Percentiles rank a stretch among this genome's conserved stretches.
Evolutionary conservation across 2,888 invertebrate genomes (phyloP).

Genomic region (Melinaea menophilus): DNA sequence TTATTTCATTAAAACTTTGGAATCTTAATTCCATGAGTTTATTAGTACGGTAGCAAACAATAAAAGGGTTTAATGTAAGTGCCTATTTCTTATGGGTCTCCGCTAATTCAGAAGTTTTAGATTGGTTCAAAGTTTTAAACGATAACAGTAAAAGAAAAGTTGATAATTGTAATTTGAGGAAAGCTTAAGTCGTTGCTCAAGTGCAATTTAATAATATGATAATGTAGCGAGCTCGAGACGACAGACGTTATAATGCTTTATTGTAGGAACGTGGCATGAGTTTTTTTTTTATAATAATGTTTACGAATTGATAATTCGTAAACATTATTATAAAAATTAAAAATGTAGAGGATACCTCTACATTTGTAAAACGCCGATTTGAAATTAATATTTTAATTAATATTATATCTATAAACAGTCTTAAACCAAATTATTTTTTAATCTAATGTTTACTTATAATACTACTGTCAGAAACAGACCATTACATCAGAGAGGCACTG

Average conservation of each 20-base stretch:
- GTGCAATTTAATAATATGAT: slow-evolving; percentile 2
- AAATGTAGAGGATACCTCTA: no score
- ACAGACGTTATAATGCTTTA: slow-evolving; percentile 29
- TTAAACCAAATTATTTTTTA: no score
- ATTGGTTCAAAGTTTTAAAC: slow-evolving; percentile 46
- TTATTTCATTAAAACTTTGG: no score
- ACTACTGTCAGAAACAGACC: neutral
- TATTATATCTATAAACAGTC: no score
- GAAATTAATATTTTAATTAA: no score
- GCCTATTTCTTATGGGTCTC: slow-evolving; percentile 15
- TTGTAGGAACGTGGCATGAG: no score
- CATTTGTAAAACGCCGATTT: no score
- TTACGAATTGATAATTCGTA: no score
- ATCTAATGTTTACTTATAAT: neutral
- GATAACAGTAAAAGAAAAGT: slow-evolving; percentile 6
- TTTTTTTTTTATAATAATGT: no score
- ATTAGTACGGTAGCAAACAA: neutral
- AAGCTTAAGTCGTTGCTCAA: neutral
- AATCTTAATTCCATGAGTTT: neutral
- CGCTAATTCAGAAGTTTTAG: slow-evolving; percentile 67
- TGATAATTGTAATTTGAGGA: slow-evolving; percentile 6
- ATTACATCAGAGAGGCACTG: neutral
- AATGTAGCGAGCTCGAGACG: neutral
- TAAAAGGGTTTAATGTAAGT: slow-evolving; percentile 10
- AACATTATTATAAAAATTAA: no score